These are phyloP conservation scores for Cancer borealis DNA, from an alignment of 2,888 invertebrate genomes.

Conservation along the genomic window DNA sequence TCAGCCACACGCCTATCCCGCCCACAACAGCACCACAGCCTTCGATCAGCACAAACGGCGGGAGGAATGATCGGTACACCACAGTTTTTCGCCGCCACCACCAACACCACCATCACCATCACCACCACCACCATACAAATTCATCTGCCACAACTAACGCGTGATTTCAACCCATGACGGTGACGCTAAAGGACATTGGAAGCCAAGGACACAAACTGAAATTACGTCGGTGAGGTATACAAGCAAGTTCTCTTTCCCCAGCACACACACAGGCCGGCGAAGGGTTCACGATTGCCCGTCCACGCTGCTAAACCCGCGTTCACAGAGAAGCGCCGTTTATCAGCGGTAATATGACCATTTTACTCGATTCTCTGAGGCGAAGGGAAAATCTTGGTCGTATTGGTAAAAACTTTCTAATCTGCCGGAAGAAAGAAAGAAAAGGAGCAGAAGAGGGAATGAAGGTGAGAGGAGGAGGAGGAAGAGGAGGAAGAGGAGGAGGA, in stretches of 20 bases:
- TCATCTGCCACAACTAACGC: not conserved
- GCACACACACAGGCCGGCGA: not conserved
- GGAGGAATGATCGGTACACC: too few species aligned
- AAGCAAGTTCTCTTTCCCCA: not conserved
- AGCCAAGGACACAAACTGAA: not conserved
- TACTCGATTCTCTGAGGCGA: constrained; percentile 10
- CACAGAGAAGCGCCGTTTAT: not conserved
- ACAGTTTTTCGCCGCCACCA: too few species aligned
- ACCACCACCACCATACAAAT: not conserved
- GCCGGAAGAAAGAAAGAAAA: not conserved
- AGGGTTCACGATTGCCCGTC: not conserved
- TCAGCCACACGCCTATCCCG: too few species aligned
- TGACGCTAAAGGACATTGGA: not conserved
- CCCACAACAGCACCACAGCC: too few species aligned
- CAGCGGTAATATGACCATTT: constrained; percentile 12
- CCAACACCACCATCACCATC: not conserved
- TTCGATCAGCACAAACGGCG: too few species aligned
- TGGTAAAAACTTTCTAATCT: constrained; percentile 21
- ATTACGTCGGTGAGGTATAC: not conserved
- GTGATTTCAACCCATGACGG: not conserved
- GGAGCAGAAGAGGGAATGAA: not conserved
- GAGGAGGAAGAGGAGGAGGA: constrained; percentile 45
- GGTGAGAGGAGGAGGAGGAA: not conserved
- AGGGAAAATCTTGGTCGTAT: constrained; percentile 9
- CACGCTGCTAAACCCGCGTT: not conserved